Evolutionary conservation across 2,797 vertebrate genomes (phyloP).

Genomic region (Dromococcyx pavoninus): DNA sequence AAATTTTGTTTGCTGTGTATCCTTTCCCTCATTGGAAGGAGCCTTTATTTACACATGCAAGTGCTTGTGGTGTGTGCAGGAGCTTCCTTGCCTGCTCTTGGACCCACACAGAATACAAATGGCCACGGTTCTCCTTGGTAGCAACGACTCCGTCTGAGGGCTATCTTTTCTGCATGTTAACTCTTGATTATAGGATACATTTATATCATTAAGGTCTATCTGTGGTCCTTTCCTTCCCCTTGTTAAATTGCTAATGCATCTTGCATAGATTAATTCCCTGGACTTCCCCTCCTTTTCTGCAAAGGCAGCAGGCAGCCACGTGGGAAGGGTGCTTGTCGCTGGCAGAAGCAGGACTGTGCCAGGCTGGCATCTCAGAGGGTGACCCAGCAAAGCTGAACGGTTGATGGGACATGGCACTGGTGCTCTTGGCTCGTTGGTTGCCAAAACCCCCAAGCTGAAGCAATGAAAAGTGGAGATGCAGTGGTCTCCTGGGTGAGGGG

Average conservation of each 20-base stretch:
- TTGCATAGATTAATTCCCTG: not conserved
- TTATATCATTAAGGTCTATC: conserved; percentile 21
- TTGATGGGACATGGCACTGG: fast-evolving
- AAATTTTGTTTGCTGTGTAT: conserved; percentile 30
- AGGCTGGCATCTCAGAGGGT: not conserved
- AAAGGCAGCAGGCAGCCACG: not conserved
- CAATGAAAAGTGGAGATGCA: fast-evolving
- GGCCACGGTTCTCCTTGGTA: conserved; percentile 23
- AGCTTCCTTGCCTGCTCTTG: not conserved
- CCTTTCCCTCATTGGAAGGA: not conserved
- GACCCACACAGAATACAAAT: conserved; percentile 47
- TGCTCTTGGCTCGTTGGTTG: not conserved
- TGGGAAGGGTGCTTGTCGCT: fast-evolving
- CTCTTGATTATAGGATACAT: conserved; percentile 43
- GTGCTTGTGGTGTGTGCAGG: not conserved
- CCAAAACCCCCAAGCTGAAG: fast-evolving
- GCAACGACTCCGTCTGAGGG: not conserved
- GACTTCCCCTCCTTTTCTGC: not conserved
- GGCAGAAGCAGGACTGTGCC: not conserved
- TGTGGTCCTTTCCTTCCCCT: not conserved
- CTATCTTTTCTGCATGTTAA: conserved; percentile 6
- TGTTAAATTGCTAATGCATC: not conserved
- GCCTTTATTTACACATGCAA: not conserved
- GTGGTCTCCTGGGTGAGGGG: fast-evolving
- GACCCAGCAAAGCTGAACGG: fast-evolving